Percentiles rank a stretch among this genome's conserved stretches.
These are phyloP conservation scores for Apolygus lucorum DNA, from an alignment of 1,140 invertebrate genomes.

Conservation along the genomic window DNA sequence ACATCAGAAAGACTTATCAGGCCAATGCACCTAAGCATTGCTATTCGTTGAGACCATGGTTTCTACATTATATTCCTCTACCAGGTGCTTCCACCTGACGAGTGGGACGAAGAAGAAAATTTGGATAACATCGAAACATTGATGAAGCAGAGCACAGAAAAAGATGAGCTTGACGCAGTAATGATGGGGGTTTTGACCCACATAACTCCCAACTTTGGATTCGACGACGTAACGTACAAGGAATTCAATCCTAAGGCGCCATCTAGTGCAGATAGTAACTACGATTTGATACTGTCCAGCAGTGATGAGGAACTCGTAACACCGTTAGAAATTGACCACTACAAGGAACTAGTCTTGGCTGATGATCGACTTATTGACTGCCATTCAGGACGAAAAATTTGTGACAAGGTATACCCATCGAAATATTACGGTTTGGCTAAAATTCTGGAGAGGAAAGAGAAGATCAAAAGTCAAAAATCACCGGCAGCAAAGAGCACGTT, in stretches of 20 bases:
- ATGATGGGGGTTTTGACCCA: not conserved
- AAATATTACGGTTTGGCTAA: not conserved
- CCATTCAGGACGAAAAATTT: not conserved
- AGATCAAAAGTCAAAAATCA: not conserved
- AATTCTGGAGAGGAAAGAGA: not conserved
- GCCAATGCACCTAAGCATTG: not conserved
- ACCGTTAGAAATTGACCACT: not conserved
- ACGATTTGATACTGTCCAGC: not conserved
- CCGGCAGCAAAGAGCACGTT: not conserved
- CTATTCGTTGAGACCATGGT: not conserved
- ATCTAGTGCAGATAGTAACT: not conserved
- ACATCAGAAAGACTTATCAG: no score
- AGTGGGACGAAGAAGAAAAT: constrained; percentile 13
- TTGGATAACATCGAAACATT: constrained; percentile 5
- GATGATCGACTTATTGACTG: not conserved
- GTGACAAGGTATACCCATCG: not conserved
- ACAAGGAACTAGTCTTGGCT: not conserved
- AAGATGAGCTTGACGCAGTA: not conserved
- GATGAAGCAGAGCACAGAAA: not conserved
- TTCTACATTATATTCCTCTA: not conserved
- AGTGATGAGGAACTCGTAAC: not conserved
- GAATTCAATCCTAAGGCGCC: not conserved
- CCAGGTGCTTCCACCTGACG: not conserved
- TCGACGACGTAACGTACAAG: not conserved
- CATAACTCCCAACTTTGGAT: not conserved